Evolutionary conservation across 2,797 vertebrate genomes (phyloP), one percentile per base, ranked within the genome.

Genomic region (Poeciliopsis paucimaculata): DNA sequence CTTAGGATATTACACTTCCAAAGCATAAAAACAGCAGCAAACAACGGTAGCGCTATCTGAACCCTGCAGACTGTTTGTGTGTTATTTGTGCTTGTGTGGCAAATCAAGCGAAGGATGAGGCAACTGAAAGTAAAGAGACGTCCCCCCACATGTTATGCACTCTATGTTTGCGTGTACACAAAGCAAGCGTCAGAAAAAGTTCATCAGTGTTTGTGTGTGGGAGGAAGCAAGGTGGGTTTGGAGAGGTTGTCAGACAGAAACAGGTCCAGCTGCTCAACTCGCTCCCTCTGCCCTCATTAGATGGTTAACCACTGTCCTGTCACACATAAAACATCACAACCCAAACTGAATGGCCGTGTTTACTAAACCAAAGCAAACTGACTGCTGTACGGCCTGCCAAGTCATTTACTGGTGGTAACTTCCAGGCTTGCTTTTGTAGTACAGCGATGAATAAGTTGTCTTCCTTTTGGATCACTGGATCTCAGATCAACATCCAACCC

Each of bases 191-290:
- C 84, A 88, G 18, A 77, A 78, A 89, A 75, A 86, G 83, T 87
- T 89, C 60, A 3, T 75, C 28, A 77, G 72, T 41, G 34, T 55
- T 23, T 75, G 75, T 47, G 43, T 72, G 71, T 60, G 71, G 31
- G 66, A 0, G 15, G 53, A 46, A 34, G 36, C 12, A 66, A 49
- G 3, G 66, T 13, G 71, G 51, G 77, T 36, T 64, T 74, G 57
- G 43, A 8, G 41, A 49, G 60, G 53, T 55, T n/a, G 23, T 66
- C 78, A 53, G 68, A 82, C 62, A 74, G 73, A 72, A 36, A 45
- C 73, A 34, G 62, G 55, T 85, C 86, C 70, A 77, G 81, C 82
- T 91, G 87, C 73, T 84, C 84, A 89, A 92, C 90, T 91, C 64
- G 81, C 90, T 88, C 82, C 89, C 89, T 86, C 85, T 16, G 15